Conservation (phyloP, 2,797 vertebrate species). For the Periparus ater region DNA sequence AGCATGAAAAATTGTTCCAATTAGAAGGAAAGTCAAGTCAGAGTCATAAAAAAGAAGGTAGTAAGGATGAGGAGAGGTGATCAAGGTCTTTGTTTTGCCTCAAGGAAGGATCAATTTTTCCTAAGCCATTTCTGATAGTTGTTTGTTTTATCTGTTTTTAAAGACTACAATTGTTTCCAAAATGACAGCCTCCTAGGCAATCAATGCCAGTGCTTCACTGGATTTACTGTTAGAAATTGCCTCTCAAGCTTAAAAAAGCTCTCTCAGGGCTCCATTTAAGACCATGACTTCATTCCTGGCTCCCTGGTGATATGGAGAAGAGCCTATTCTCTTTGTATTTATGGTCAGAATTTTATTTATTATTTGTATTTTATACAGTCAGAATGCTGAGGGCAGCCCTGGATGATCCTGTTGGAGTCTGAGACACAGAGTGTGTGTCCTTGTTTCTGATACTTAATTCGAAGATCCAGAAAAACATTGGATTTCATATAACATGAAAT, state of each 20-base stretch:
- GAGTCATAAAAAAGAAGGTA: background rate
- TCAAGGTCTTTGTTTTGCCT: slow-evolving; percentile 2
- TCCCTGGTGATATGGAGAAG: background rate
- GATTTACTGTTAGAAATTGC: background rate
- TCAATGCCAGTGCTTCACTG: background rate
- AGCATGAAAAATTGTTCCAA: background rate
- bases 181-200: background rate
- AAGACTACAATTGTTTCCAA: background rate
- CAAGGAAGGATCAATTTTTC: slow-evolving; percentile 9
- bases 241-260: background rate
- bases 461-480: no score
- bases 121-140: slow-evolving; percentile 20
- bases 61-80: background rate
- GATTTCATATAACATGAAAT: no score
- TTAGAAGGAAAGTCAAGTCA: background rate
- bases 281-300: slow-evolving; percentile 8
- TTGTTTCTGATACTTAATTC: no score
- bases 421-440: no score
- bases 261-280: background rate
- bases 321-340: background rate
- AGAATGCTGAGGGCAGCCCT: background rate
- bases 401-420: background rate
- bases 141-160: slow-evolving; percentile 31
- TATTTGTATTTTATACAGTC: background rate
- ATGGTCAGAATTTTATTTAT: no score